Conservation (phyloP, 2,888 invertebrate species). For the Leucoma salicis region DNA sequence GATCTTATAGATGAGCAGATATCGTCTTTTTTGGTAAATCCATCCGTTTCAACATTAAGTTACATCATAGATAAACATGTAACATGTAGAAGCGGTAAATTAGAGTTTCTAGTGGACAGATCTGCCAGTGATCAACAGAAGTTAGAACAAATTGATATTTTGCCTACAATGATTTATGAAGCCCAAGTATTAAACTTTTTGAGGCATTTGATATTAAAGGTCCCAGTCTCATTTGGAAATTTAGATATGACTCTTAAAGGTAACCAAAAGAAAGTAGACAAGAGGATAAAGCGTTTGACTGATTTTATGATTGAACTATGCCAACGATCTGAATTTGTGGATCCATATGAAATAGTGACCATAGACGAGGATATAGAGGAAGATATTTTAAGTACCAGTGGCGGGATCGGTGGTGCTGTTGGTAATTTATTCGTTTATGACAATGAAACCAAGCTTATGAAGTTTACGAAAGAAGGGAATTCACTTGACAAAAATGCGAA, state of each 20-base stretch:
- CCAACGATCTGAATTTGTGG: not conserved
- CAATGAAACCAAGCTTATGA: constrained; percentile 9
- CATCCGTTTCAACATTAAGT: constrained; percentile 5
- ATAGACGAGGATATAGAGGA: constrained; percentile 14
- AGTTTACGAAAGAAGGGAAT: constrained; percentile 7
- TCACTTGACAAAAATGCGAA: constrained; percentile 8
- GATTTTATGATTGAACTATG: constrained; percentile 6
- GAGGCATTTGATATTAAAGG: constrained; percentile 2
- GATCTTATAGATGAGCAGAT: not conserved
- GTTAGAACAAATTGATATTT: constrained; percentile 6
- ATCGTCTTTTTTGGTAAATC: constrained; percentile 2
- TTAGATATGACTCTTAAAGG: constrained; percentile 15
- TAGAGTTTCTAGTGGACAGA: constrained; percentile 11
- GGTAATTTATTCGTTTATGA: constrained; percentile 21
- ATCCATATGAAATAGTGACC: constrained; percentile 2
- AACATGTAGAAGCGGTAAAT: constrained; percentile 6
- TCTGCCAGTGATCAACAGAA: not conserved
- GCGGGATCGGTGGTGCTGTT: constrained; percentile 17
- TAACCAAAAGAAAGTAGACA: constrained; percentile 1
- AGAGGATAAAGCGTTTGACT: constrained; percentile 8
- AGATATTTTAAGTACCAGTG: constrained; percentile 7
- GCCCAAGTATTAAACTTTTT: constrained; percentile 13
- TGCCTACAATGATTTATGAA: constrained; percentile 3
- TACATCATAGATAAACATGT: constrained; percentile 16
- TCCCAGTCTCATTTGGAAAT: constrained; percentile 24